Percentiles rank a stretch among this genome's conserved stretches.
Evolutionary conservation across 2,888 invertebrate species (phyloP).

Genomic region (Thecophora atra): DNA sequence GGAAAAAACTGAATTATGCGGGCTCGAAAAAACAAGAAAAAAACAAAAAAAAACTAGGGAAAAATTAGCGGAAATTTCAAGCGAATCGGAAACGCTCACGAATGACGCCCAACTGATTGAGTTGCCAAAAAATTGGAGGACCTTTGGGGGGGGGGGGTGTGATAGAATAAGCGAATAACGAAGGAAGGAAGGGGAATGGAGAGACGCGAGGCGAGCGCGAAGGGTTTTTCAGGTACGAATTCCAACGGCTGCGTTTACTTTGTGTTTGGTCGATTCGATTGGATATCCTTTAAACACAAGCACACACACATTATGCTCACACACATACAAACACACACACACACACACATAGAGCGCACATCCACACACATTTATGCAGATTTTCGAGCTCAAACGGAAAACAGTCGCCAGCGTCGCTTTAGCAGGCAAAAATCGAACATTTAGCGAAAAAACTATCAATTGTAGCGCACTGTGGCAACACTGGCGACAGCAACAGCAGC

Average conservation of each 20-base stretch:
- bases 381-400: background rate
- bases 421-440: conserved; percentile 17
- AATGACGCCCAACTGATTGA: too few relatives aligned
- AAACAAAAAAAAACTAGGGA: background rate
- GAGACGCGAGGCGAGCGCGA: background rate
- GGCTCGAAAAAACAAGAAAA: background rate
- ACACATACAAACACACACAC: conserved; percentile 9
- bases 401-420: background rate
- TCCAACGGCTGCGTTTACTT: too few relatives aligned
- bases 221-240: too few relatives aligned
- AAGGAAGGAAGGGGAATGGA: background rate
- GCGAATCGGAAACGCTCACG: background rate
- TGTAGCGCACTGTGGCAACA: conserved; percentile 28
- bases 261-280: conserved; percentile 31
- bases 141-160: background rate
- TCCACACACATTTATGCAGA: too few relatives aligned
- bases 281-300: background rate
- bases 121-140: too few relatives aligned
- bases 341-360: background rate
- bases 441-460: conserved; percentile 42
- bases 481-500: conserved; percentile 34
- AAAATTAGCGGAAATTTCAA: background rate
- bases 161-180: too few relatives aligned
- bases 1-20: conserved; percentile 9
- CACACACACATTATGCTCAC: background rate